phyloP scores from a whole-genome alignment of 2,888 invertebrate genomes.

The Troides helena region DNA sequence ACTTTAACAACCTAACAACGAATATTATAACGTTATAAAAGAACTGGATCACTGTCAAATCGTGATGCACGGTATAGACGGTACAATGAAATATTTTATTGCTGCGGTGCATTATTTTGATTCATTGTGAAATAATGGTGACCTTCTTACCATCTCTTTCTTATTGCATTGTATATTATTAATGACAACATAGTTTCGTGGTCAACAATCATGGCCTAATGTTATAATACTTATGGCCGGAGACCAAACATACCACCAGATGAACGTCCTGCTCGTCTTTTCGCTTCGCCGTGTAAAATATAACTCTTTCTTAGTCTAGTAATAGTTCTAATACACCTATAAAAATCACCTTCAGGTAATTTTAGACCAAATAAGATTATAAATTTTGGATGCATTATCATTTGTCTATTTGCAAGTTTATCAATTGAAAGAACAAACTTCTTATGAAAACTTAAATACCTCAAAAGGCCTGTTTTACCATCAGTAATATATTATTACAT shows the following conservation, averaged over 20 bases:
- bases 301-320: too few species aligned
- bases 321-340: too few species aligned
- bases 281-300: too few species aligned
- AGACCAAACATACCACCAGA: neutral
- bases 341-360: too few species aligned
- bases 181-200: neutral
- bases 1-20: neutral
- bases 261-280: too few species aligned
- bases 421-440: too few species aligned
- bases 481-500: too few species aligned
- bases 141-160: slow-evolving; percentile 49
- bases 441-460: too few species aligned
- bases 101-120: slow-evolving; percentile 52
- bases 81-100: slow-evolving; percentile 58
- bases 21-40: slow-evolving; percentile 8
- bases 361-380: too few species aligned
- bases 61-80: slow-evolving; percentile 58
- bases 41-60: slow-evolving; percentile 43
- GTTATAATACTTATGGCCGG: neutral
- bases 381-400: too few species aligned
- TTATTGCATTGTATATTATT: neutral
- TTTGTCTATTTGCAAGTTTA: too few species aligned
- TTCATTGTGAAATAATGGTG: slow-evolving; percentile 53
- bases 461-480: too few species aligned
- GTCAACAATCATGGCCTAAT: neutral